These are phyloP conservation scores for Danio tinwini DNA, from an alignment of 2,797 vertebrate genomes.

Conservation along the genomic window DNA sequence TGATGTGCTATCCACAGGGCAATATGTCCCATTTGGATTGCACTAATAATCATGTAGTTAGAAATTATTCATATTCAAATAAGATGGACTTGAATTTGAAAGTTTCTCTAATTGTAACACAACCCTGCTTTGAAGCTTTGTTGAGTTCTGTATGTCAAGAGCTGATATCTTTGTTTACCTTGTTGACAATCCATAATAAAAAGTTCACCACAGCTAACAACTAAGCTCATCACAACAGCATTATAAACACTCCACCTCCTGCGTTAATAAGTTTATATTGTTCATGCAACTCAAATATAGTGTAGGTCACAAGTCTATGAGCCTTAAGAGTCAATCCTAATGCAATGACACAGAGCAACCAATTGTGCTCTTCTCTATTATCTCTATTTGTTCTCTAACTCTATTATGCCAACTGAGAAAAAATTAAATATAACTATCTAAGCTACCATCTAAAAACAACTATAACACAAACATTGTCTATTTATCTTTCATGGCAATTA, in stretches of 20 bases:
- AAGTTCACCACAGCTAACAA: background rate
- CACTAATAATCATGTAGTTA: too few species aligned
- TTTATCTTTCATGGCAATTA: background rate
- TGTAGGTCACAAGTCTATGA: background rate
- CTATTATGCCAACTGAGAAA: background rate
- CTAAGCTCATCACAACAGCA: background rate
- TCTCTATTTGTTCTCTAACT: slow-evolving; percentile 27
- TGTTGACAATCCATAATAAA: background rate
- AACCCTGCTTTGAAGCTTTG: background rate
- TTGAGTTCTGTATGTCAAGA: background rate
- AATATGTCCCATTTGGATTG: too few species aligned
- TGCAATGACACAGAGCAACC: background rate
- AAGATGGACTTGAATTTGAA: too few species aligned
- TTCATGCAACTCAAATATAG: background rate
- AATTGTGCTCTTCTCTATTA: slow-evolving; percentile 18
- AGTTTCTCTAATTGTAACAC: background rate
- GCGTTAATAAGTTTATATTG: background rate
- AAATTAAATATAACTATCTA: background rate
- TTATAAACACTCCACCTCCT: background rate
- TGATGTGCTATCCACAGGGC: too few species aligned
- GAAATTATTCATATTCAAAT: too few species aligned
- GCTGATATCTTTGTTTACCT: background rate
- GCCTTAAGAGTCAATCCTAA: slow-evolving; percentile 15
- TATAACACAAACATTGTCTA: background rate
- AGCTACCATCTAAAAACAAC: background rate